Evolutionary conservation across 2,888 invertebrate genomes (phyloP).

Genomic region (Ophonus ardosiacus): DNA sequence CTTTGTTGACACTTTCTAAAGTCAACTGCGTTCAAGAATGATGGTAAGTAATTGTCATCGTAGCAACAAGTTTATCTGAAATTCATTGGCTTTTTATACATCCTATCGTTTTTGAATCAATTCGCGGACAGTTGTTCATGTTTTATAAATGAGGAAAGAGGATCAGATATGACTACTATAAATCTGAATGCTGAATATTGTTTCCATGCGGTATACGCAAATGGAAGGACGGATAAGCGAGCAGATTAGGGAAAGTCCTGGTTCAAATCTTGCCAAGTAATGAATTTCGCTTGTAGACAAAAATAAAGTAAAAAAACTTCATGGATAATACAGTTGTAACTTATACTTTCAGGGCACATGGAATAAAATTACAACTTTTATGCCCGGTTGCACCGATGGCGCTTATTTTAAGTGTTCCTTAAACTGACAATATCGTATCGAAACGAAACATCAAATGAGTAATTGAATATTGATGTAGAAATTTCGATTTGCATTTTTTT

Average conservation of each 20-base stretch:
- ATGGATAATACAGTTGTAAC: not conserved
- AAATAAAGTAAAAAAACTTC: not conserved
- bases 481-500: too few species aligned
- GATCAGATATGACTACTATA: not conserved
- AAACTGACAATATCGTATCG: too few species aligned
- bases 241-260: not conserved
- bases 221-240: not conserved
- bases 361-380: too few species aligned
- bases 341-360: too few species aligned
- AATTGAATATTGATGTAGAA: too few species aligned
- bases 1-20: not conserved
- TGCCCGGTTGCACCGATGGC: too few species aligned
- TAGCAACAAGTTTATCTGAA: conserved; percentile 53
- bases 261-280: not conserved
- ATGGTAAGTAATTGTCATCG: conserved; percentile 39
- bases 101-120: conserved; percentile 41
- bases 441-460: too few species aligned
- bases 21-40: conserved; percentile 7
- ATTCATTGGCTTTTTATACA: conserved; percentile 33
- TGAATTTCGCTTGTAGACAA: not conserved
- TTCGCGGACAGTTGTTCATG: not conserved
- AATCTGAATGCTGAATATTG: conserved; percentile 8
- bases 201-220: not conserved
- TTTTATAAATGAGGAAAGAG: conserved; percentile 37
- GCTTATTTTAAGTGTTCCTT: too few species aligned